Evolutionary conservation across 1,140 invertebrate species (phyloP).

Genomic region (Bombus pascuorum): DNA sequence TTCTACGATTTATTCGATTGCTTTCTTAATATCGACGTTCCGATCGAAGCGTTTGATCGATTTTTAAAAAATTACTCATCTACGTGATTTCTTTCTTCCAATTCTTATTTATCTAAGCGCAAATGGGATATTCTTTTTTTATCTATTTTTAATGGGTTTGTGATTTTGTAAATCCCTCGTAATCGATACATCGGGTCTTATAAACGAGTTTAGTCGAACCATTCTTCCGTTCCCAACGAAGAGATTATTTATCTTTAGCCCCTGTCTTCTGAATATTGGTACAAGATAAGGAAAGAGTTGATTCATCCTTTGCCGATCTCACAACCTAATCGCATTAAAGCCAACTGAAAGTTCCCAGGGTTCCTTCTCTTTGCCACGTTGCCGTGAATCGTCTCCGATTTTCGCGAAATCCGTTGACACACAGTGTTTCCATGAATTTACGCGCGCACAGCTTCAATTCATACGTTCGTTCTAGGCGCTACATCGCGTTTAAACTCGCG

Average conservation of each 20-base stretch:
- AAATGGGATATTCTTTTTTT: no score
- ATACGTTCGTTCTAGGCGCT: neutral
- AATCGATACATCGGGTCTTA: neutral
- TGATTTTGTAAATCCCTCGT: neutral
- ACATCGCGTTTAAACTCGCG: neutral
- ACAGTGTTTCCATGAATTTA: conserved; percentile 27
- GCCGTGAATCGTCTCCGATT: conserved; percentile 45
- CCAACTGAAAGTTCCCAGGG: conserved; percentile 66
- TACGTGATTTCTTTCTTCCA: accelerated
- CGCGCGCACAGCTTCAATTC: neutral
- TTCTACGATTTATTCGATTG: no score
- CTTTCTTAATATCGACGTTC: no score
- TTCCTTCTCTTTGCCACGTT: conserved; percentile 25
- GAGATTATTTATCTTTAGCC: conserved; percentile 43
- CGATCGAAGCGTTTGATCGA: no score
- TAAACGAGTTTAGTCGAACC: neutral
- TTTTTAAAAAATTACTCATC: no score
- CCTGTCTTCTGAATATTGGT: conserved; percentile 20
- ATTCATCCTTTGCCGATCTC: conserved; percentile 45
- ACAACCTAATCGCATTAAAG: conserved; percentile 63
- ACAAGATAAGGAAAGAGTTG: conserved; percentile 27
- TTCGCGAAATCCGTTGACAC: conserved; percentile 49
- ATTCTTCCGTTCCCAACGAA: neutral
- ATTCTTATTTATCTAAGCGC: accelerated
- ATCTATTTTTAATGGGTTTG: no score